Evolutionary conservation across 2,113 vertebrate species (phyloP).

Genomic region (Nothobranchius kuhntae): DNA sequence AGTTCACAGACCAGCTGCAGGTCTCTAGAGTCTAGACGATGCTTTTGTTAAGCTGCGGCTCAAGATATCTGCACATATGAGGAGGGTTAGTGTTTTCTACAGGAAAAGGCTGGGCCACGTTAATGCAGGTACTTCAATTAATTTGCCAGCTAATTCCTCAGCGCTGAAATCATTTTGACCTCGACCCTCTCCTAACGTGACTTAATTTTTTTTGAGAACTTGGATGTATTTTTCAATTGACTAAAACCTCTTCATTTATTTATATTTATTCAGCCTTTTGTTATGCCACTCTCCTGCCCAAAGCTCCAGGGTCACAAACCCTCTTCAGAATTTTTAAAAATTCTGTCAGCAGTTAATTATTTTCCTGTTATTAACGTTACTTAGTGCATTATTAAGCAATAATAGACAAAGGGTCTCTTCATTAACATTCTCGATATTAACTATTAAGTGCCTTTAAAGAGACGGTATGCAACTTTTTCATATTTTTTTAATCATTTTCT

Average conservation of each 20-base stretch:
- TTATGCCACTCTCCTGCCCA: slow-evolving; percentile 13
- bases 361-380: background rate
- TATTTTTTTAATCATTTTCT: too few species aligned
- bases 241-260: too few species aligned
- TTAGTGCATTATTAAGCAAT: too few species aligned
- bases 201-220: background rate
- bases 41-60: background rate
- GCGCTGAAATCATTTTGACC: background rate
- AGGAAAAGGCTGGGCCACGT: background rate
- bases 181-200: background rate
- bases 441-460: too few species aligned
- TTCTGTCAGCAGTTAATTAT: slow-evolving; percentile 5
- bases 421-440: too few species aligned
- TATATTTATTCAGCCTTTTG: background rate
- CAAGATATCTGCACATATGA: too few species aligned
- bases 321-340: slow-evolving; percentile 1
- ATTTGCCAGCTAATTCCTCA: background rate
- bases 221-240: too few species aligned
- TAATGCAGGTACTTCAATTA: background rate
- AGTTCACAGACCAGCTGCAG: background rate
- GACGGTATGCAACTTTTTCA: too few species aligned
- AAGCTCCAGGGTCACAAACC: slow-evolving; percentile 24
- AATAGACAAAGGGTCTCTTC: too few species aligned
- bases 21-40: background rate
- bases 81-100: background rate